Conservation (phyloP, 2,888 invertebrate genomes). For the Teleiodes luculella region DNA sequence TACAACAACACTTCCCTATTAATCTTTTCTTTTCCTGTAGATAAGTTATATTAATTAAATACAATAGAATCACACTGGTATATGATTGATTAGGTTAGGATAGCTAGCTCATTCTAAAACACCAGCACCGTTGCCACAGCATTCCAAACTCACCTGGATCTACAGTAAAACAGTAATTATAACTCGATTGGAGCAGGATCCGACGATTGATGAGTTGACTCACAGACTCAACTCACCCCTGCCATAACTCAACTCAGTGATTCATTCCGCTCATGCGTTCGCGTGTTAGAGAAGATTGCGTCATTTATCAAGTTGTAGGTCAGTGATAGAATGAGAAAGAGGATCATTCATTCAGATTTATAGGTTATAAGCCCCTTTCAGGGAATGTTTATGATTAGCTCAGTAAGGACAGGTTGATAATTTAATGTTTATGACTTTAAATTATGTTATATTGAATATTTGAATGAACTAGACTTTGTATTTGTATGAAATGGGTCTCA, state of each 20-base stretch:
- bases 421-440: background rate
- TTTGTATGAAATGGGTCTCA: no score
- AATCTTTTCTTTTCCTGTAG: no score
- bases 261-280: constrained; percentile 8
- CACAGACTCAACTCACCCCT: background rate
- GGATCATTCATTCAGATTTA: background rate
- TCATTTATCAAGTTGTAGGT: constrained; percentile 12
- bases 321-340: constrained; percentile 9
- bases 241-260: constrained; percentile 8
- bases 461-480: no score
- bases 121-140: background rate
- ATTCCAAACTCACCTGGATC: background rate
- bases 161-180: constrained; percentile 2
- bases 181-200: background rate
- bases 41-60: no score
- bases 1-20: no score
- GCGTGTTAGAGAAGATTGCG: constrained; percentile 7
- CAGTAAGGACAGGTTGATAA: background rate
- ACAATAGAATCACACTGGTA: no score
- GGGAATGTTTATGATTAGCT: background rate
- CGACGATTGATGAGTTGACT: background rate
- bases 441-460: no score
- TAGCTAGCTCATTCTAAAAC: no score
- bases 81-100: no score
- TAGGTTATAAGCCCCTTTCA: background rate